A percentile compares a stretch with the other conserved stretches of the same genome.
Evolutionary conservation across 2,797 vertebrate species (phyloP).

Genomic region (Morelia viridis): DNA sequence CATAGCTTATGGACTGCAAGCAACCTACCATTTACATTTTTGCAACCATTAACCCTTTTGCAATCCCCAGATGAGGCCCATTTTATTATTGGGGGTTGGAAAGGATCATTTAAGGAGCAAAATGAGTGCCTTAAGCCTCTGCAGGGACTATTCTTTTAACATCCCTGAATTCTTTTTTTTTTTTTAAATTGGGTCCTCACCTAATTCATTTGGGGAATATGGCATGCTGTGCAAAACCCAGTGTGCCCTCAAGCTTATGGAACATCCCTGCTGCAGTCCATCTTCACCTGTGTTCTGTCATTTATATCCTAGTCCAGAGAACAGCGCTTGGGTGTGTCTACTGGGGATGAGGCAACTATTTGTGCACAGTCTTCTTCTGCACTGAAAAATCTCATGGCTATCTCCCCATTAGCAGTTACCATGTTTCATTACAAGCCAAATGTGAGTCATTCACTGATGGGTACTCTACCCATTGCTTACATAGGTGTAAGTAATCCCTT

Average conservation of each 20-base stretch:
- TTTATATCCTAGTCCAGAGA: not conserved
- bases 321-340: not conserved
- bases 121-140: not conserved
- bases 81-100: not conserved
- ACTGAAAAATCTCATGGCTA: not conserved
- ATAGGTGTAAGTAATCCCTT: not conserved
- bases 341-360: not conserved
- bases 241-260: not conserved
- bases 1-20: too few species aligned
- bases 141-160: not conserved
- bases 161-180: not conserved
- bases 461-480: too few species aligned
- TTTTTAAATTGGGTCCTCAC: not conserved
- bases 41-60: too few species aligned
- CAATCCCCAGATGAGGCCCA: not conserved
- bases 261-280: not conserved
- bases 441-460: too few species aligned
- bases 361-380: not conserved
- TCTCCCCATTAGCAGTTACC: not conserved
- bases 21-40: not conserved
- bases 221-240: not conserved
- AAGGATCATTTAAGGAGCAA: not conserved
- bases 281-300: not conserved
- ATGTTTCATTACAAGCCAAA: not conserved
- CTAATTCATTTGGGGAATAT: not conserved